Evolutionary conservation across 1,140 invertebrate species (phyloP).

Genomic region (Samia ricini): DNA sequence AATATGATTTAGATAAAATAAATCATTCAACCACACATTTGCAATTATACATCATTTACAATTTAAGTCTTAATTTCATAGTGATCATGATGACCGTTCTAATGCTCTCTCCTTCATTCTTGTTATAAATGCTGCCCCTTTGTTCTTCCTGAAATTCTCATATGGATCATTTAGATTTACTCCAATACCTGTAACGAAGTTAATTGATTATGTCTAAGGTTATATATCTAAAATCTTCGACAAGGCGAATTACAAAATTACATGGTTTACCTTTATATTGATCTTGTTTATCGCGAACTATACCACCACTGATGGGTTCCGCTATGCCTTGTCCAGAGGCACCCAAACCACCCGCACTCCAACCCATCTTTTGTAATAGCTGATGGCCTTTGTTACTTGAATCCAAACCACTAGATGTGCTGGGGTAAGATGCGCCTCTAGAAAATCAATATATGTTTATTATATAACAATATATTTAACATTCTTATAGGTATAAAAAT

Average conservation of each 20-base stretch:
- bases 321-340: constrained; percentile 96
- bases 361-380: constrained; percentile 97
- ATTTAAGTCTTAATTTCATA: constrained; percentile 27
- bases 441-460: constrained; percentile 4
- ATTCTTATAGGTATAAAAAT: not conserved
- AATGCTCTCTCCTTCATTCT: constrained; percentile 96
- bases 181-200: constrained; percentile 81
- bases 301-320: constrained; percentile 94
- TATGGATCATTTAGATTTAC: constrained; percentile 95
- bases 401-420: constrained; percentile 50
- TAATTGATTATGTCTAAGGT: constrained; percentile 1
- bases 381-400: constrained; percentile 96
- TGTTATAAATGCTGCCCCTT: constrained; percentile 96
- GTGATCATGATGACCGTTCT: constrained; percentile 80
- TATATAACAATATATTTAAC: not conserved
- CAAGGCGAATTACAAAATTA: not conserved
- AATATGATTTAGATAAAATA: constrained; percentile 73
- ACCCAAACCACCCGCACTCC: constrained; percentile 92
- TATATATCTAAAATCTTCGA: too few relatives aligned
- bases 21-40: constrained; percentile 66
- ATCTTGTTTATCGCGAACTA: constrained; percentile 93
- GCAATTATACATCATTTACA: constrained; percentile 69
- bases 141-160: constrained; percentile 97
- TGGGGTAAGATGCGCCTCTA: constrained; percentile 35
- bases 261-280: constrained; percentile 88